Evolutionary conservation across 2,113 vertebrate species (phyloP).

Genomic region (Proterorhinus semilunaris): DNA sequence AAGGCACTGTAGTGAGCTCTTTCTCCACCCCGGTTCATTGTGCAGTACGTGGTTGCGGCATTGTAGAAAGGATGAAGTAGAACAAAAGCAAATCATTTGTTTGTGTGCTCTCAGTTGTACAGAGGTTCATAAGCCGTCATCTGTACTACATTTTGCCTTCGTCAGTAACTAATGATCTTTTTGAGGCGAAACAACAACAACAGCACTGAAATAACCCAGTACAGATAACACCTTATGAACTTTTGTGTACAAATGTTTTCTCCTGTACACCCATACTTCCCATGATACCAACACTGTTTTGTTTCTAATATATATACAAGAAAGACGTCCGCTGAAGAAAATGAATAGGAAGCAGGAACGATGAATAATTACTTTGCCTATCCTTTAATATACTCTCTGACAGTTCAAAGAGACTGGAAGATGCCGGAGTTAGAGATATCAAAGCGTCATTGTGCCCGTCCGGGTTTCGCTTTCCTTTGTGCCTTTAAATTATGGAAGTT

Average conservation of each 20-base stretch:
- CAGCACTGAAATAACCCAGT: too few species aligned
- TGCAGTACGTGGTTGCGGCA: too few species aligned
- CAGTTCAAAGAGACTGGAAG: constrained; percentile 56
- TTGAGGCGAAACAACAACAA: too few species aligned
- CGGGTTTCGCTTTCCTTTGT: constrained; percentile 45
- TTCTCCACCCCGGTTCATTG: too few species aligned
- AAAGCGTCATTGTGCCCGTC: constrained; percentile 47
- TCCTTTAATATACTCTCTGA: constrained; percentile 54
- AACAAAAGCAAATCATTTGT: too few species aligned
- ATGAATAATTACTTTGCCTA: constrained; percentile 44
- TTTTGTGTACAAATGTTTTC: neutral
- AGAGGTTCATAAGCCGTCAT: too few species aligned
- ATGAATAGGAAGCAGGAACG: constrained; percentile 46
- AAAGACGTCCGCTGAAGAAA: constrained; percentile 52
- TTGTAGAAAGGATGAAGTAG: too few species aligned
- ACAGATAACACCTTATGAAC: too few species aligned
- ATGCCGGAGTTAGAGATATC: constrained; percentile 44
- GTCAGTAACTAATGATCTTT: too few species aligned
- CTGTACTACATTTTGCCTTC: too few species aligned
- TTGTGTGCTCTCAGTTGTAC: too few species aligned
- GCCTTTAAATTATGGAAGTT: constrained; percentile 59
- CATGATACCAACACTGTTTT: constrained; percentile 20
- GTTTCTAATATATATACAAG: constrained; percentile 13
- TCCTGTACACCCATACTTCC: neutral
- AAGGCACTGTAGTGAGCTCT: too few species aligned